Conservation (phyloP, 2,888 invertebrate genomes). For the Thymelicus acteon region DNA sequence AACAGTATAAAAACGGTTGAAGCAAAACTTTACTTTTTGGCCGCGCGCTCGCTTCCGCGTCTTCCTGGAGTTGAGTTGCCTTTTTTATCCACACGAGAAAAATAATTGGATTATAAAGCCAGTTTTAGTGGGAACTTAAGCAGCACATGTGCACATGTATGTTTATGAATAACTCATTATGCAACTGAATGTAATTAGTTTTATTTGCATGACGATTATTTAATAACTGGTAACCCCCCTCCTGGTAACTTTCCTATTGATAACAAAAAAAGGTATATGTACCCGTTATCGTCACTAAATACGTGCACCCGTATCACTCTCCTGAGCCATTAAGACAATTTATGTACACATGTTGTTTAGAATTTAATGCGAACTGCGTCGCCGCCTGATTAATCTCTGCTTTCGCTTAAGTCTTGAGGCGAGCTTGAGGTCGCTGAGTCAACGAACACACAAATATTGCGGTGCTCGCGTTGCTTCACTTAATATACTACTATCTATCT, state of each 20-base stretch:
- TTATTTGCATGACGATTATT: not conserved
- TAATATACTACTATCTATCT: not conserved
- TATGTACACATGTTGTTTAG: constrained; percentile 76
- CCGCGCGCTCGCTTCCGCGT: constrained; percentile 7
- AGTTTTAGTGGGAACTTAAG: no score
- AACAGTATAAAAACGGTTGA: constrained; percentile 63
- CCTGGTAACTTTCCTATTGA: no score
- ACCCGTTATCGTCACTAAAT: constrained; percentile 14
- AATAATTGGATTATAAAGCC: not conserved
- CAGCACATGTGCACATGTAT: no score
- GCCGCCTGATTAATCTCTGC: constrained; percentile 70
- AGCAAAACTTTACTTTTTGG: constrained; percentile 38
- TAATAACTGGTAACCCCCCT: no score
- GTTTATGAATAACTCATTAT: not conserved
- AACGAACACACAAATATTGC: constrained; percentile 23
- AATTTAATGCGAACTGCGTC: constrained; percentile 72
- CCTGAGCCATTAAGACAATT: constrained; percentile 71
- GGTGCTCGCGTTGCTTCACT: constrained; percentile 8
- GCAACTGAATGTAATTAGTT: not conserved
- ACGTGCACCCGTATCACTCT: constrained; percentile 17
- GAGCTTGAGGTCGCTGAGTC: constrained; percentile 22
- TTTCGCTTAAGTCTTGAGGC: constrained; percentile 12
- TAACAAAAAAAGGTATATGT: no score
- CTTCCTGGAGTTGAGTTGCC: constrained; percentile 11
- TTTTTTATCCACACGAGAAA: constrained; percentile 17